Conservation (phyloP, 2,888 invertebrate species). For the Cybosia mesomella region DNA sequence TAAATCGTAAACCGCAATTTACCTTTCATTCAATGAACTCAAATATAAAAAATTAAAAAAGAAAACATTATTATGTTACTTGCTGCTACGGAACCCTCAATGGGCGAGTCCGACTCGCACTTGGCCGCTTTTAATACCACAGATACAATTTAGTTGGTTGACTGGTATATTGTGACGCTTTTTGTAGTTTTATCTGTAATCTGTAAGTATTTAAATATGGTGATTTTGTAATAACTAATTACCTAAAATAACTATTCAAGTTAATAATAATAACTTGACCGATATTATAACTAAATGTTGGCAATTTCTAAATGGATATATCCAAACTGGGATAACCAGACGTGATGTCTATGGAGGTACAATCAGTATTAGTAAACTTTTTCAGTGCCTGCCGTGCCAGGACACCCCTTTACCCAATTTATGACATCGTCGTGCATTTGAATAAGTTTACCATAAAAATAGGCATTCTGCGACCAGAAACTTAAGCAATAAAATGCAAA, state of each 20-base stretch:
- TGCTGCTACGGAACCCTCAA: no score
- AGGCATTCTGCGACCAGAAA: slow-evolving; percentile 80
- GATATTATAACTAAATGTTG: no score
- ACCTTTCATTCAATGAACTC: no score
- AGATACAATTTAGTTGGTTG: neutral
- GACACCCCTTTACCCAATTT: slow-evolving; percentile 82
- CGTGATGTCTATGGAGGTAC: slow-evolving; percentile 46
- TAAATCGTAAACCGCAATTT: no score
- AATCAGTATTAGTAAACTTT: slow-evolving; percentile 61
- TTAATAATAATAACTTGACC: no score
- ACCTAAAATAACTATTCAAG: no score
- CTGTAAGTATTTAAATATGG: no score
- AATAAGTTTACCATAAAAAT: slow-evolving; percentile 86
- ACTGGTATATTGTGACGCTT: neutral
- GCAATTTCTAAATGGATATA: slow-evolving; percentile 34
- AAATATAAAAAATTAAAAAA: no score
- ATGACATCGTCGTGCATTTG: slow-evolving; percentile 82
- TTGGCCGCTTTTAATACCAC: no score
- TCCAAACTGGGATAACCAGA: slow-evolving; percentile 46
- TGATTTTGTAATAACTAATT: no score
- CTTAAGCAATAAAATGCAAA: slow-evolving; percentile 86
- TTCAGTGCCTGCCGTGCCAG: slow-evolving; percentile 72
- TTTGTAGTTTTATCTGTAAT: neutral
- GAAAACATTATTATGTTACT: no score
- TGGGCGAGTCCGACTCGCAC: no score